Base-by-base conservation (phyloP, 2,113 vertebrate species). In the Mola mola region DNA sequence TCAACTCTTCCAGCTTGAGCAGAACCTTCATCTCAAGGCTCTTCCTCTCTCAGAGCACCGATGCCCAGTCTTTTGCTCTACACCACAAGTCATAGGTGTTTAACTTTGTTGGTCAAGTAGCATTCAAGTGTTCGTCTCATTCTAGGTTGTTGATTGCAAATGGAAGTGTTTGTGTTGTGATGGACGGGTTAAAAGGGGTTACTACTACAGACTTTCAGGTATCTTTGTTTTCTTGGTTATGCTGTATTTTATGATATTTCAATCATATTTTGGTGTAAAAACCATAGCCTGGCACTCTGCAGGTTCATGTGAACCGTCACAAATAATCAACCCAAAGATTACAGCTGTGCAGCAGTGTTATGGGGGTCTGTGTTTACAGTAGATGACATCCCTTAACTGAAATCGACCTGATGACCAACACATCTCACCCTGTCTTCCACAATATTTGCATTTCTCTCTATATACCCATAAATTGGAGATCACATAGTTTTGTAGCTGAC, bases 1-100 rank as follows among this genome's bases (percentile, higher is more conserved):
- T 17, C 9, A 17, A 46, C 21, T 55, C 36, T 11, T 75, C 21
- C 40, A 16, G 41, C 58, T 49, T 29, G 20, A 68, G 33, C 51
- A 50, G 26, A 59, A 36, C 34, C 47, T n/a, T 59, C 8, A 38
- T 38, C 15, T 64, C 37, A 66, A 58, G 2, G 55, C 29, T 60
- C 15, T 55, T 59, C 41, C 47, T 19, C 40, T 67, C n/a, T 42
- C 36, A 10, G 26, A 60, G 48, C 26, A 51, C 13, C 15, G 5
- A 25, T 34, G 15, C 19, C 55, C 13, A 38, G 13, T 38, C 36
- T 8, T 37, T 13, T 2, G 19, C 22, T 20, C 21, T 29, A n/a
- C n/a, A n/a, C n/a, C n/a, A n/a, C n/a, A n/a, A 33, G 29, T 33
- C 29, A 33, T 33, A 33, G 8, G 10, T n/a, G n/a, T n/a, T n/a